Evolutionary conservation across 2,113 vertebrate genomes (phyloP).

Genomic region (Xiphias gladius): DNA sequence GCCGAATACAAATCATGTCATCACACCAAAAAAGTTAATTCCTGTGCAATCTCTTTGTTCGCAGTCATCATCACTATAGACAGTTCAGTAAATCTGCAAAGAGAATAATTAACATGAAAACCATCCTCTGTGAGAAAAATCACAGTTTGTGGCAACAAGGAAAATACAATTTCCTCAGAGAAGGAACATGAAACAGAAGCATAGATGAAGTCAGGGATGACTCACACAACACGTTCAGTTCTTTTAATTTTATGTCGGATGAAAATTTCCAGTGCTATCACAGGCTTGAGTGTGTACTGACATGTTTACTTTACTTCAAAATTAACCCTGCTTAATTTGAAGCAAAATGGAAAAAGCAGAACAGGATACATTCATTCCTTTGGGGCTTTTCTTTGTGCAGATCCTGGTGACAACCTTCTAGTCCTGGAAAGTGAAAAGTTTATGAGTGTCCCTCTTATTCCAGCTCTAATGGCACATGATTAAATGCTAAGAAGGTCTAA

Average conservation of each 20-base stretch:
- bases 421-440: constrained; percentile 23
- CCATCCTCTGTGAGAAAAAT: constrained; percentile 8
- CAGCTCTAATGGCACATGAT: constrained; percentile 65
- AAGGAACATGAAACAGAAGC: constrained; percentile 42
- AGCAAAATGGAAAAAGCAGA: neutral
- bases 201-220: constrained; percentile 29
- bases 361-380: constrained; percentile 11
- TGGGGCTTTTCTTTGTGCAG: neutral
- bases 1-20: constrained; percentile 37
- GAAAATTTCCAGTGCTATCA: constrained; percentile 8
- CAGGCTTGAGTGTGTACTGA: neutral
- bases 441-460: constrained; percentile 17
- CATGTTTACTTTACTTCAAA: constrained; percentile 14
- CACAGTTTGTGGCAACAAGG: constrained; percentile 28
- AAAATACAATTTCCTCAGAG: constrained; percentile 45
- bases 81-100: constrained; percentile 41
- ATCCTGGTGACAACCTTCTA: neutral
- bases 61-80: constrained; percentile 24
- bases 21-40: constrained; percentile 15
- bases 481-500: constrained; percentile 56
- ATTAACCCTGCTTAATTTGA: constrained; percentile 11
- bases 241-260: constrained; percentile 6
- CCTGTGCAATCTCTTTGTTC: constrained; percentile 38
- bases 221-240: constrained; percentile 10
- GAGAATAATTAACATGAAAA: constrained; percentile 55